A percentile compares a stretch with the other conserved stretches of the same genome.
phyloP scores from a whole-genome alignment of 1,140 invertebrate genomes.

The Orchestia grillus region DNA sequence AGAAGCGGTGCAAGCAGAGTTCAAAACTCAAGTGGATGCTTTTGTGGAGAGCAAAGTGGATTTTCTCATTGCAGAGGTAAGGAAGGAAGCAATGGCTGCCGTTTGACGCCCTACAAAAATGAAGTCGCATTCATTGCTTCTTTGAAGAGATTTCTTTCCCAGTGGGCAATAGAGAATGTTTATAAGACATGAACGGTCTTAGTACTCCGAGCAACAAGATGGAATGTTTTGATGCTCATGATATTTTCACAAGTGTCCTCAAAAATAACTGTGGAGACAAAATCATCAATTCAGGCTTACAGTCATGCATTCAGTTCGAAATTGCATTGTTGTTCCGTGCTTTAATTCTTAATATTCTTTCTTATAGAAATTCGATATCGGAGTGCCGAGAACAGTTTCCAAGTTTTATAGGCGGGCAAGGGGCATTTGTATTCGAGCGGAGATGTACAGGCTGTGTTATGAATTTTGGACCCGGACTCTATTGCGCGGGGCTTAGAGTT shows the following conservation, averaged over 20 bases:
- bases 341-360: slow-evolving; percentile 22
- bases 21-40: slow-evolving; percentile 71
- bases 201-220: background rate
- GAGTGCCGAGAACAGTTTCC: background rate
- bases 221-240: background rate
- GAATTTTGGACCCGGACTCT: background rate
- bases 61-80: slow-evolving; percentile 72
- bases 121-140: background rate
- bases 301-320: background rate
- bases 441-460: background rate
- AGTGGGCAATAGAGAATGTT: background rate
- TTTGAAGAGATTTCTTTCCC: background rate
- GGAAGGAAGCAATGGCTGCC: background rate
- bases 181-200: background rate
- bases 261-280: background rate
- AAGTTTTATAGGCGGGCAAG: background rate
- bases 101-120: background rate
- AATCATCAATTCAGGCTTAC: background rate
- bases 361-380: background rate
- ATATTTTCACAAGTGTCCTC: background rate
- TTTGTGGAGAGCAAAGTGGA: slow-evolving; percentile 72
- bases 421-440: background rate
- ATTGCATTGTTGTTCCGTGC: background rate
- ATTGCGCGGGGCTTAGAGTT: background rate
- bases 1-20: slow-evolving; percentile 70